Conservation (phyloP, 1,140 invertebrate species). For the Metaphire vulgaris region DNA sequence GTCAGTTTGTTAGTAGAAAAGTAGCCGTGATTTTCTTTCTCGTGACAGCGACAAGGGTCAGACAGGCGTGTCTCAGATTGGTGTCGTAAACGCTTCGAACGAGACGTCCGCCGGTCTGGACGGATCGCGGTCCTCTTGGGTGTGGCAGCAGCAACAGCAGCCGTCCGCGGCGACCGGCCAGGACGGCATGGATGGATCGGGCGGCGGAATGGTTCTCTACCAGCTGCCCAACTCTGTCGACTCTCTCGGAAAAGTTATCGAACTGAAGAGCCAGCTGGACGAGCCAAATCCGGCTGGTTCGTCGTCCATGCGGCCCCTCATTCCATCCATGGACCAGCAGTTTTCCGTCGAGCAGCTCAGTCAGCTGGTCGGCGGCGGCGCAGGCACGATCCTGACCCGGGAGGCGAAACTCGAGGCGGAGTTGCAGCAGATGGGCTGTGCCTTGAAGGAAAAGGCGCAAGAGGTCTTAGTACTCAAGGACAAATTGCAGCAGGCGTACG, state of each 20-base stretch:
- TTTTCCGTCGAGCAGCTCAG: neutral
- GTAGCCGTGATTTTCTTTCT: no score
- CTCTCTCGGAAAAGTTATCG: neutral
- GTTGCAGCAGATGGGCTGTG: neutral
- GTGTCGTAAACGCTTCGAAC: neutral
- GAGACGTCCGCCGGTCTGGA: neutral
- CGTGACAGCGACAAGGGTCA: neutral
- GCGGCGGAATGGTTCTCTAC: neutral
- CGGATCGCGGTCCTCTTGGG: neutral
- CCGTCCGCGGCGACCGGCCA: neutral
- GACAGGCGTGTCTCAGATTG: neutral
- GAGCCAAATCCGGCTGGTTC: no score
- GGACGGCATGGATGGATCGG: neutral
- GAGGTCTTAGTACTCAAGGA: neutral
- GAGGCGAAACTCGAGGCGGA: neutral
- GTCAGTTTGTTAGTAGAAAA: no score
- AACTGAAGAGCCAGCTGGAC: neutral
- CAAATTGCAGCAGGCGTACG: neutral
- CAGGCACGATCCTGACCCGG: neutral
- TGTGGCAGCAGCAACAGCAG: neutral
- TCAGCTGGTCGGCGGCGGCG: neutral
- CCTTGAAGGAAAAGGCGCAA: neutral
- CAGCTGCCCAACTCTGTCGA: neutral
- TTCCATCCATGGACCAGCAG: neutral
- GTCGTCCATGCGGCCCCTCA: neutral